These are phyloP conservation scores for Adelognathus sp. DNA, from an alignment of 2,888 invertebrate genomes.

Conservation along the genomic window DNA sequence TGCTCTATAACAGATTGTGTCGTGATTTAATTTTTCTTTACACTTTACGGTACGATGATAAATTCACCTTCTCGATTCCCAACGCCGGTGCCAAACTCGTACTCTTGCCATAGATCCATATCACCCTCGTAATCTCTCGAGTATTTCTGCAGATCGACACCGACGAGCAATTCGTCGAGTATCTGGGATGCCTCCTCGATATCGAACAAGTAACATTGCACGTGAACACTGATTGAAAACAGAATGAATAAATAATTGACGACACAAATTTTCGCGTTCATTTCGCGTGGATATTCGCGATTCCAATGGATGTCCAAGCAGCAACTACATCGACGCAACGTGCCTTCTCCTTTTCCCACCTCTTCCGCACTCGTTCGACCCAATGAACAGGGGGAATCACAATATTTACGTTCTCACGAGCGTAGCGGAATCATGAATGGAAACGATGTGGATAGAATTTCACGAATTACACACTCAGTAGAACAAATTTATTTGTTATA, in stretches of 20 bases:
- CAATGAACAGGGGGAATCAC: too few relatives aligned
- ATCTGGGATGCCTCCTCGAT: slow-evolving; percentile 35
- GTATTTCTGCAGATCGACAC: slow-evolving; percentile 25
- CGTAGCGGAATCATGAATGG: neutral
- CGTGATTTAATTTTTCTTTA: too few relatives aligned
- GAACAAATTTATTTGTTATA: slow-evolving; percentile 14
- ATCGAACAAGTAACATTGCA: slow-evolving; percentile 33
- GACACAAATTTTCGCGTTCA: slow-evolving; percentile 16
- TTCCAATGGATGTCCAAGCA: slow-evolving; percentile 32
- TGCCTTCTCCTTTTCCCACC: too few relatives aligned
- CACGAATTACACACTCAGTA: neutral
- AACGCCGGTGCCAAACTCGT: slow-evolving; percentile 75
- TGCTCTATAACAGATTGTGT: too few relatives aligned
- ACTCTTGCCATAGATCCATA: slow-evolving; percentile 73
- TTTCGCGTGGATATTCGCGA: slow-evolving; percentile 5
- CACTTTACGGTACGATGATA: too few relatives aligned
- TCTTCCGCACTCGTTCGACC: too few relatives aligned
- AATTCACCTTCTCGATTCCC: slow-evolving; percentile 80
- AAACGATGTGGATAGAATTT: too few relatives aligned
- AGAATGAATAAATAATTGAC: slow-evolving; percentile 39
- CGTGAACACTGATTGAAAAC: slow-evolving; percentile 13
- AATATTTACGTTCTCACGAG: neutral
- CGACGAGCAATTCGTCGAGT: slow-evolving; percentile 50
- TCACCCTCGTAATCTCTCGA: slow-evolving; percentile 48
- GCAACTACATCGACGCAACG: neutral